phyloP scores from a whole-genome alignment of 2,797 vertebrate genomes.

The Coregonus suidteri region DNA sequence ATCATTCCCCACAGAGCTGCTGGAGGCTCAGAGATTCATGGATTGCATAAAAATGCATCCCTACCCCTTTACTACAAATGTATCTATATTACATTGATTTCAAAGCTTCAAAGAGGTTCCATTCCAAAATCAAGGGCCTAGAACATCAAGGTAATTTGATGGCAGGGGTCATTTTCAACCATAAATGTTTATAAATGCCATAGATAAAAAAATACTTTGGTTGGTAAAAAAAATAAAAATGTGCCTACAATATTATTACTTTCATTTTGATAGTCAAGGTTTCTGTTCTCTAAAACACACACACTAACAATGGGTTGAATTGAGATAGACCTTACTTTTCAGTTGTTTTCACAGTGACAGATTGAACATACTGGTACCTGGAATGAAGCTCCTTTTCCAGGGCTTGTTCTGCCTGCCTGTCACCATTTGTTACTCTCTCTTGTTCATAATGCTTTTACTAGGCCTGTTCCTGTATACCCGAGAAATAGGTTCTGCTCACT shows the following conservation, averaged over 20 bases:
- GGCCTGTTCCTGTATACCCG: conserved; percentile 32
- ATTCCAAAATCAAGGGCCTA: conserved; percentile 36
- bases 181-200: not conserved
- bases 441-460: conserved; percentile 59
- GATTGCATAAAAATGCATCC: conserved; percentile 59
- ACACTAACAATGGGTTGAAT: conserved; percentile 1
- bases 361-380: conserved; percentile 2
- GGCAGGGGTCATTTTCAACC: conserved; percentile 12
- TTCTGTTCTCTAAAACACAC: conserved; percentile 1
- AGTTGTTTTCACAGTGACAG: not conserved
- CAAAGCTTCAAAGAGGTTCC: conserved; percentile 37
- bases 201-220: not conserved
- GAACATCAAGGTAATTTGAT: conserved; percentile 27
- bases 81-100: conserved; percentile 57
- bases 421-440: conserved; percentile 64
- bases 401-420: conserved; percentile 39
- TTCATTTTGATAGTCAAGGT: not conserved
- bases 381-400: conserved; percentile 1
- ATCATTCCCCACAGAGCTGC: conserved; percentile 42
- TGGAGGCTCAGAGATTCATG: conserved; percentile 52
- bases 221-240: not conserved
- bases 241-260: not conserved
- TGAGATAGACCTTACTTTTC: conserved; percentile 1
- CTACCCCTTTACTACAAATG: conserved; percentile 41
- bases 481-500: conserved; percentile 63